Conservation (phyloP, 2,888 invertebrate species). For the Megamerina dolium region DNA sequence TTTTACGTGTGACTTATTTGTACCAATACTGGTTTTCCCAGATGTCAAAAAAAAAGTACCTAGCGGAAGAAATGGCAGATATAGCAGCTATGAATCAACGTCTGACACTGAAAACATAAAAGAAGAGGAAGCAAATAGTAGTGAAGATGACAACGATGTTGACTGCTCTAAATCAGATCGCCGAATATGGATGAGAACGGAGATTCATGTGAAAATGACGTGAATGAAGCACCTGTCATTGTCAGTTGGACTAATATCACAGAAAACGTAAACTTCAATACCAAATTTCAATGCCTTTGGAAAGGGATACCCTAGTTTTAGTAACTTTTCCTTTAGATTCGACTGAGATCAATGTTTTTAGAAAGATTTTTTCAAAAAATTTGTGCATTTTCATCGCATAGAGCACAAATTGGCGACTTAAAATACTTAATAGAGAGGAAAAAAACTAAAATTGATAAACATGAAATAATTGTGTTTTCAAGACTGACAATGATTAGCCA, state of each 20-base stretch:
- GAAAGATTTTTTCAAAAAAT: background rate
- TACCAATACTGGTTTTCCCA: background rate
- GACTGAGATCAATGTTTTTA: background rate
- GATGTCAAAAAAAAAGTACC: too few relatives aligned
- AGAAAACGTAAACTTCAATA: background rate
- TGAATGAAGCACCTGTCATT: conserved; percentile 1
- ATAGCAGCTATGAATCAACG: too few relatives aligned
- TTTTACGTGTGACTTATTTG: conserved; percentile 1
- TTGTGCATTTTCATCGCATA: conserved; percentile 1
- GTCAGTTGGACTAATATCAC: background rate
- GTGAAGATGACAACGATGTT: too few relatives aligned
- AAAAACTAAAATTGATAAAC: conserved; percentile 1
- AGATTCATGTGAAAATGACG: background rate
- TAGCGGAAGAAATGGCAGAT: too few relatives aligned
- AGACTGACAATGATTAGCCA: background rate
- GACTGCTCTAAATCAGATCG: too few relatives aligned
- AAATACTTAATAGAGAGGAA: background rate
- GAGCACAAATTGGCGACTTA: background rate
- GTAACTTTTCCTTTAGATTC: background rate
- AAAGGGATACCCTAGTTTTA: background rate
- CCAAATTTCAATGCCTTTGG: conserved; percentile 2
- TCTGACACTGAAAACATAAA: too few relatives aligned
- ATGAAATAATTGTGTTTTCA: conserved; percentile 1
- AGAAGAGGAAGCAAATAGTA: too few relatives aligned
- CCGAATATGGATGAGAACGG: too few relatives aligned